A percentile compares a stretch with the other conserved stretches of the same genome.
phyloP scores from a whole-genome alignment of 2,888 invertebrate genomes.

The Gnatocerus cornutus region DNA sequence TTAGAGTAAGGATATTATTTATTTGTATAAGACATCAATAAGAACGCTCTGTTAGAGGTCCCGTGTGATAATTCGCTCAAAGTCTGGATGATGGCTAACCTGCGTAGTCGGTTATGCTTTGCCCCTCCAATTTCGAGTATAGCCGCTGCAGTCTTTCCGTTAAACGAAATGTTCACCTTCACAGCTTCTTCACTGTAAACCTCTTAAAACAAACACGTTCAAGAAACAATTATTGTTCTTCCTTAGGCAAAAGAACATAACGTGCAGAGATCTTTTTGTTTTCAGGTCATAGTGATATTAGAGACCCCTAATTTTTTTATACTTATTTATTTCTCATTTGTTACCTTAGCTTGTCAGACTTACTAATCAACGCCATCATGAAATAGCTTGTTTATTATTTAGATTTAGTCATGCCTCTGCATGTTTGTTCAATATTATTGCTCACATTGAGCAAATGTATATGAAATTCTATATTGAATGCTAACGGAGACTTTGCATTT shows the following conservation, averaged over 20 bases:
- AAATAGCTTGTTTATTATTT: conserved; percentile 51
- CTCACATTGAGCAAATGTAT: conserved; percentile 65
- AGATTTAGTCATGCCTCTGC: conserved; percentile 56
- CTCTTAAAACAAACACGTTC: conserved; percentile 46
- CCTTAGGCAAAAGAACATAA: conserved; percentile 62
- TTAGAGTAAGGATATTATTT: conserved; percentile 63
- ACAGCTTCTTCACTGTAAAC: conserved; percentile 47
- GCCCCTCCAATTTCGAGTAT: conserved; percentile 39
- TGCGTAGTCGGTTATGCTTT: conserved; percentile 41
- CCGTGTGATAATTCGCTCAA: conserved; percentile 68
- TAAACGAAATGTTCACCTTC: conserved; percentile 30
- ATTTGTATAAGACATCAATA: conserved; percentile 51
- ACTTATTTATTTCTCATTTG: conserved; percentile 43
- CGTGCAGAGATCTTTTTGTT: conserved; percentile 59
- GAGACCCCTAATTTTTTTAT: conserved; percentile 35
- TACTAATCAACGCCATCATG: conserved; percentile 34
- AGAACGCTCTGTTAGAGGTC: conserved; percentile 62
- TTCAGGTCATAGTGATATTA: conserved; percentile 37
- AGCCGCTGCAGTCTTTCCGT: conserved; percentile 43
- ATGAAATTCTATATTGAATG: conserved; percentile 51
- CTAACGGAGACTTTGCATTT: conserved; percentile 55
- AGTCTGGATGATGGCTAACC: conserved; percentile 62
- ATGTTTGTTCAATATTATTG: conserved; percentile 61
- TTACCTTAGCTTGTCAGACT: conserved; percentile 36
- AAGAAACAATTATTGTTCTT: conserved; percentile 68